Conservation (phyloP, 2,113 vertebrate genomes). For the Psittacara wagleri region DNA sequence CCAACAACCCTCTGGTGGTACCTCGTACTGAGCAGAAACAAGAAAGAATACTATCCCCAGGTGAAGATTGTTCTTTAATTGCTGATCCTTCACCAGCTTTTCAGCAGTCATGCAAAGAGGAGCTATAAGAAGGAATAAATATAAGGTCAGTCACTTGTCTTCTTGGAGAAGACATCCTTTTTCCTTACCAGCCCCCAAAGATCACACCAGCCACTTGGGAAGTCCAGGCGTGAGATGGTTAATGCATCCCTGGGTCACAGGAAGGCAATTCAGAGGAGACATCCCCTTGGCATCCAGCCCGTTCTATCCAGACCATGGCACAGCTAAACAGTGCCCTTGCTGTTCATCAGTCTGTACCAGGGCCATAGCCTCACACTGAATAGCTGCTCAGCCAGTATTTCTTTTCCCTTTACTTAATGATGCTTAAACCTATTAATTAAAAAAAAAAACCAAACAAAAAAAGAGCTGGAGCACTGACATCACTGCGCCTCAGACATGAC, state of each 20-base stretch:
- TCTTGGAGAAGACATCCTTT: not conserved
- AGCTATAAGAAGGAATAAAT: not conserved
- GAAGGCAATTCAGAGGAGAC: not conserved
- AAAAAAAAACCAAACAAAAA: not conserved
- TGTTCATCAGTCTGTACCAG: not conserved
- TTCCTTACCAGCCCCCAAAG: not conserved
- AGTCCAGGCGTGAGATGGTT: not conserved
- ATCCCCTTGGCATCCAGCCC: not conserved
- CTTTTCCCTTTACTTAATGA: not conserved
- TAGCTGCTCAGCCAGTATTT: not conserved
- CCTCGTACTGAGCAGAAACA: not conserved
- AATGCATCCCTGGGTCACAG: not conserved
- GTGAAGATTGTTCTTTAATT: not conserved
- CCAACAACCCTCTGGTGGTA: constrained; percentile 15
- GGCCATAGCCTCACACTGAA: not conserved
- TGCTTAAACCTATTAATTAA: not conserved
- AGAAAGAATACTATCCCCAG: not conserved
- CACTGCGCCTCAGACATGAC: not conserved
- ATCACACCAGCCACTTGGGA: not conserved
- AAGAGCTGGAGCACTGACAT: not conserved
- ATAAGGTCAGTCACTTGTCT: not conserved
- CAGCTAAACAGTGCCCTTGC: not conserved
- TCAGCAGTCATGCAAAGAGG: not conserved
- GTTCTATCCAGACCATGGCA: rapidly evolving
- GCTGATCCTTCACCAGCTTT: not conserved